phyloP scores from a whole-genome alignment of 2,797 vertebrate species.

The Enteromius mattozi region DNA sequence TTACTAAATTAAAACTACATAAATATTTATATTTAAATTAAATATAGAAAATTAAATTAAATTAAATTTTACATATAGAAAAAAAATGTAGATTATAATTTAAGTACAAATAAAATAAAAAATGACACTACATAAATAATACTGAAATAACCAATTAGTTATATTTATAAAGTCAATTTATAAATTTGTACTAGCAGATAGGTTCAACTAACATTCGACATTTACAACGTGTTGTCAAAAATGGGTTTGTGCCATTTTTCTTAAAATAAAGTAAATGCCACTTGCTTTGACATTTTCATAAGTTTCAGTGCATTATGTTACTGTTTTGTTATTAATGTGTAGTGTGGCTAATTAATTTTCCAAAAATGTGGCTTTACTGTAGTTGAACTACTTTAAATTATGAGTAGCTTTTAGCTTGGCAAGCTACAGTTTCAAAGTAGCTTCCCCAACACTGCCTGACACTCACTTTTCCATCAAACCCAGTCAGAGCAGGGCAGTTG shows the following conservation, averaged over 20 bases:
- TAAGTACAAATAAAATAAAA: not conserved
- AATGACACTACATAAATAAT: not conserved
- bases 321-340: not conserved
- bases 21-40: too few relatives aligned
- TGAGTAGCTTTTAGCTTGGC: not conserved
- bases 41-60: too few relatives aligned
- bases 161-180: not conserved
- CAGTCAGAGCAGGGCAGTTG: constrained; percentile 69
- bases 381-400: constrained; percentile 1
- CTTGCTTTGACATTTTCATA: not conserved
- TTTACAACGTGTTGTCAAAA: not conserved
- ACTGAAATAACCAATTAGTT: not conserved
- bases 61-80: too few relatives aligned
- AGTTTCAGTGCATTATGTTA: not conserved
- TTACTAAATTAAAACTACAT: not conserved
- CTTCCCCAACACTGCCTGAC: constrained; percentile 52
- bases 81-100: not conserved
- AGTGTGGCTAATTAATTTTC: not conserved
- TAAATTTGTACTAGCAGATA: not conserved
- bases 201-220: too few relatives aligned
- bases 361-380: not conserved
- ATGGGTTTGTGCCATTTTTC: not conserved
- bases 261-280: not conserved
- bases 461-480: constrained; percentile 62
- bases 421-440: constrained; percentile 1